Base-by-base conservation (phyloP, 2,797 vertebrate species). In the Knipowitschia caucasica region DNA sequence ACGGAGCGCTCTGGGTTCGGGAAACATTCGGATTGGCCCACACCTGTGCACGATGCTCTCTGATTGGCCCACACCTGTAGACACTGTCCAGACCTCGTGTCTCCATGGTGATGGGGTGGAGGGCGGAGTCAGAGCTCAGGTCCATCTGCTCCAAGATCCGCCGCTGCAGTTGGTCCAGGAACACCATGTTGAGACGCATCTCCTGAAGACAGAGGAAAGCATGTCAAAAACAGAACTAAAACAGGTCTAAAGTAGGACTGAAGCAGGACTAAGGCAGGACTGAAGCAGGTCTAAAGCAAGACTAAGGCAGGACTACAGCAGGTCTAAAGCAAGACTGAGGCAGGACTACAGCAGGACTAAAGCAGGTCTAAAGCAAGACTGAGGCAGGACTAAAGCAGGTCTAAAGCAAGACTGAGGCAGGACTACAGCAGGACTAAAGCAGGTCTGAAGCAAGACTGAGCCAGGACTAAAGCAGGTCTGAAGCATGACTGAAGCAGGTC, bases 61-160 rank as follows among this genome's bases (percentile, higher is more conserved):
- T n/a, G n/a, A n/a, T n/a, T n/a, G 82, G 44, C 82, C 88, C 62
- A 93, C 49, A n/a, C 85, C 75, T 10, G 8, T 20, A 40, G 1
- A 67, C 64, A 0, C 73, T 75, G 1, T 58, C 72, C 44, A 85
- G 25, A 7, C 74, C n/a, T n/a, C n/a, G n/a, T n/a, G n/a, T 53
- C 59, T 77, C 83, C 73, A 89, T 88, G 27, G 82, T 44, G 51
- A 91, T 86, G 12, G 89, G 86, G 53, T 70, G 69, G 63, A 89
- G 83, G 24, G 57, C 11, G 0, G 57, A 10, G 4, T 59, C 26
- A 18, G 55, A 58, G 9, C 65, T 11, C 1, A 74, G 75, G 73
- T 90, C 88, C 1, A 89, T 88, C 77, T 92, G 86, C 6, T 90
- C 79, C 0, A 91, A 89, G 65, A 92, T 89, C 77, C 67, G 88